Percentiles rank a stretch among this genome's conserved stretches.
Evolutionary conservation across 1,140 invertebrate species (phyloP).

Genomic region (Scaptomyza montana): DNA sequence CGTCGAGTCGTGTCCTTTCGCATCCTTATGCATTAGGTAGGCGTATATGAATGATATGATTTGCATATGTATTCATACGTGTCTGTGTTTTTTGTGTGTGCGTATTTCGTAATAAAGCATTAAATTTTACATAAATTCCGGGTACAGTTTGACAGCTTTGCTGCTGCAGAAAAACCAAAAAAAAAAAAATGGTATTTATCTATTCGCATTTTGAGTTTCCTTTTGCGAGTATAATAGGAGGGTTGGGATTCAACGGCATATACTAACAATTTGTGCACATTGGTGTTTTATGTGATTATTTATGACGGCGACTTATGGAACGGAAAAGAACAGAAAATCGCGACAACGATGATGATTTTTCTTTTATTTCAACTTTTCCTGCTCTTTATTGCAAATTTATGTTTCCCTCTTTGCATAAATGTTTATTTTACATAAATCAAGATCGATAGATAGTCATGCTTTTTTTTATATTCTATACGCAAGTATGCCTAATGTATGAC

Average conservation of each 20-base stretch:
- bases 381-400: slow-evolving; percentile 66
- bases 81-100: slow-evolving; percentile 23
- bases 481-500: neutral
- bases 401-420: slow-evolving; percentile 51
- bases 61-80: slow-evolving; percentile 59
- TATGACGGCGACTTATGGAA: slow-evolving; percentile 49
- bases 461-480: slow-evolving; percentile 19
- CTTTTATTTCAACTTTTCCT: slow-evolving; percentile 24
- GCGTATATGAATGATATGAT: slow-evolving; percentile 78
- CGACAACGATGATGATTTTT: slow-evolving; percentile 43
- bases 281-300: slow-evolving; percentile 78
- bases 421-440: slow-evolving; percentile 55
- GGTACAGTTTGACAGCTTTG: slow-evolving; percentile 55
- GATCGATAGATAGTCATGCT: slow-evolving; percentile 18
- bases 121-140: slow-evolving; percentile 77
- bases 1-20: slow-evolving; percentile 1
- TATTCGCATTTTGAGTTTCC: slow-evolving; percentile 44
- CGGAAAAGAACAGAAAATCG: slow-evolving; percentile 31
- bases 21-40: slow-evolving; percentile 27
- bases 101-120: slow-evolving; percentile 73
- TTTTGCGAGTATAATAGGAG: slow-evolving; percentile 13
- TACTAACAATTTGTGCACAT: slow-evolving; percentile 53
- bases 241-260: slow-evolving; percentile 7
- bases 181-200: slow-evolving; percentile 42
- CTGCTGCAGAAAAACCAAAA: slow-evolving; percentile 30